These are phyloP conservation scores for Pterocles burchelli DNA, from an alignment of 2,113 vertebrate genomes.

Conservation along the genomic window DNA sequence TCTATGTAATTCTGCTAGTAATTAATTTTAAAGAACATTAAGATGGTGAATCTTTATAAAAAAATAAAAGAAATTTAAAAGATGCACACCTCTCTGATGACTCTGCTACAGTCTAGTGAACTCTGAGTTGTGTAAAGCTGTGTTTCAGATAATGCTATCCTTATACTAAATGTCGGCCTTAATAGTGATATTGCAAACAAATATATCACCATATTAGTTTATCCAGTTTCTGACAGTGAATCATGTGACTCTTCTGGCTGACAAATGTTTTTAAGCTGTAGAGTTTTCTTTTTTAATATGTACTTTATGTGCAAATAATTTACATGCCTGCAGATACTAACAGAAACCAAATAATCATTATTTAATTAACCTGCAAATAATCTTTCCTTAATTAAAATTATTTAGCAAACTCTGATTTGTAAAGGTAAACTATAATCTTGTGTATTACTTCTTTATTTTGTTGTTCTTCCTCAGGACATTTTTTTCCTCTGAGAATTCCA, in stretches of 20 bases:
- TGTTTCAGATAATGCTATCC: background rate
- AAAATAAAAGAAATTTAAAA: background rate
- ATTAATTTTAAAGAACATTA: background rate
- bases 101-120: background rate
- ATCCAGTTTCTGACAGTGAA: background rate
- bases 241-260: background rate
- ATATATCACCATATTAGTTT: background rate
- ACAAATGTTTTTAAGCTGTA: background rate
- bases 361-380: background rate
- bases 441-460: background rate
- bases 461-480: background rate
- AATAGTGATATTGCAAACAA: background rate
- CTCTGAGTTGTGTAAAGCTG: background rate
- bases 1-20: background rate
- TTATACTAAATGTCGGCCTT: background rate
- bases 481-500: background rate
- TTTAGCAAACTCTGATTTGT: background rate
- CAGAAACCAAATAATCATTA: background rate
- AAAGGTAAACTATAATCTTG: background rate
- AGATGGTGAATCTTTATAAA: background rate
- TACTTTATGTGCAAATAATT: background rate
- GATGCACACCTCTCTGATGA: background rate
- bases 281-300: background rate
- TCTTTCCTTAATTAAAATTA: background rate
- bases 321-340: background rate